Percentiles rank a stretch among this genome's conserved stretches.
phyloP scores from a whole-genome alignment of 2,797 vertebrate genomes.

The Ctenosaura bakeri region DNA sequence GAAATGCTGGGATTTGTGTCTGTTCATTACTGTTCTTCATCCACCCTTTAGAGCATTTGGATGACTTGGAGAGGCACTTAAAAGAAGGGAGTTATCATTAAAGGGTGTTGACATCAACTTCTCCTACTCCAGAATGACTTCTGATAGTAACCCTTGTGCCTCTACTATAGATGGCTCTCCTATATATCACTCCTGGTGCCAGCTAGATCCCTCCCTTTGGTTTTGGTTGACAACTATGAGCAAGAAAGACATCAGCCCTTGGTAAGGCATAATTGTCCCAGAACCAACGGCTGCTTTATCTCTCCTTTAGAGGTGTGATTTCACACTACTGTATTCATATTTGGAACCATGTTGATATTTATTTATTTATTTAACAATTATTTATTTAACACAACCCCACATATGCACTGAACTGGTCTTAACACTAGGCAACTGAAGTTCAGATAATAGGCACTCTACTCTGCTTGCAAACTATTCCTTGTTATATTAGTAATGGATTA shows the following conservation, averaged over 20 bases:
- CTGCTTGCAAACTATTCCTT: conserved; percentile 29
- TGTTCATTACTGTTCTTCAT: too few relatives aligned
- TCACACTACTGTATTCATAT: not conserved
- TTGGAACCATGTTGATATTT: not conserved
- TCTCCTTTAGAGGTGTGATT: not conserved
- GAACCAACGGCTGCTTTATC: not conserved
- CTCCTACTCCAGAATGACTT: not conserved
- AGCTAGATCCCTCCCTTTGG: not conserved
- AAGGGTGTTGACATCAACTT: too few relatives aligned
- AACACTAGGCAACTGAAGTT: not conserved
- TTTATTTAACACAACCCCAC: not conserved
- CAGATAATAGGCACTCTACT: conserved; percentile 26
- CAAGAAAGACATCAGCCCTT: not conserved
- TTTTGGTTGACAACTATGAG: not conserved
- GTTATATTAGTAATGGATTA: conserved; percentile 40
- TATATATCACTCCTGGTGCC: not conserved
- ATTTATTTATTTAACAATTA: not conserved
- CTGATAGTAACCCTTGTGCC: not conserved
- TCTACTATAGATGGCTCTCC: too few relatives aligned
- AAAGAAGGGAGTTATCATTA: not conserved
- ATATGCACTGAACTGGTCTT: not conserved
- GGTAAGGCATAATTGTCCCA: not conserved
- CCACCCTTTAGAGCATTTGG: not conserved
- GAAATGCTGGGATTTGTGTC: too few relatives aligned
- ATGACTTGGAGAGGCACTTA: not conserved